Evolutionary conservation across 2,888 invertebrate genomes (phyloP).

Genomic region (Salticus scenicus): DNA sequence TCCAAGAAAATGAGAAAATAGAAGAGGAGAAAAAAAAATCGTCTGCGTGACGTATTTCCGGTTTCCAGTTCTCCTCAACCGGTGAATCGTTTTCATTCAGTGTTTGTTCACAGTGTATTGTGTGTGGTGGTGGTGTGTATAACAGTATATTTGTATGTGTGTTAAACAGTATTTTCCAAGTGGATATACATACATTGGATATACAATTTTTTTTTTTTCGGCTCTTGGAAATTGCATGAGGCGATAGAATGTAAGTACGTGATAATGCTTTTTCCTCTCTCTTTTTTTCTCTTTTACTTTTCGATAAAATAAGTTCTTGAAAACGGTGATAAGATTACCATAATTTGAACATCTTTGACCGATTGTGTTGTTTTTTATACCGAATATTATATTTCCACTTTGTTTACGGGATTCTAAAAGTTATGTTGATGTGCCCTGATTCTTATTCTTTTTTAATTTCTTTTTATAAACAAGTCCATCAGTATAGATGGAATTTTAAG

Average conservation of each 20-base stretch:
- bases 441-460: background rate
- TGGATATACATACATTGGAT: conserved; percentile 13
- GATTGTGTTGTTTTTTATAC: background rate
- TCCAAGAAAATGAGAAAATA: background rate
- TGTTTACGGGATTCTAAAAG: background rate
- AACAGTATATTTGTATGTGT: background rate
- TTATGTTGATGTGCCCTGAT: no score
- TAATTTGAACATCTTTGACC: background rate
- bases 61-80: conserved; percentile 49
- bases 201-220: conserved; percentile 42
- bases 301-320: conserved; percentile 34
- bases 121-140: background rate
- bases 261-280: conserved; percentile 22
- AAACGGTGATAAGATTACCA: no score
- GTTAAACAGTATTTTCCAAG: background rate
- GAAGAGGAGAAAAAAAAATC: conserved; percentile 13
- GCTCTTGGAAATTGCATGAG: conserved; percentile 35
- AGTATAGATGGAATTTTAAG: no score
- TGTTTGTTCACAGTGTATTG: conserved; percentile 11
- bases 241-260: conserved; percentile 44
- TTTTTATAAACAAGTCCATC: no score
- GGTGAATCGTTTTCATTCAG: conserved; percentile 62
- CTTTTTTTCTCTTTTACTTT: conserved; percentile 21
- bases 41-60: conserved; percentile 58
- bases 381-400: background rate